Base-by-base conservation (phyloP, 2,888 invertebrate species). In the Phengaris alcon region DNA sequence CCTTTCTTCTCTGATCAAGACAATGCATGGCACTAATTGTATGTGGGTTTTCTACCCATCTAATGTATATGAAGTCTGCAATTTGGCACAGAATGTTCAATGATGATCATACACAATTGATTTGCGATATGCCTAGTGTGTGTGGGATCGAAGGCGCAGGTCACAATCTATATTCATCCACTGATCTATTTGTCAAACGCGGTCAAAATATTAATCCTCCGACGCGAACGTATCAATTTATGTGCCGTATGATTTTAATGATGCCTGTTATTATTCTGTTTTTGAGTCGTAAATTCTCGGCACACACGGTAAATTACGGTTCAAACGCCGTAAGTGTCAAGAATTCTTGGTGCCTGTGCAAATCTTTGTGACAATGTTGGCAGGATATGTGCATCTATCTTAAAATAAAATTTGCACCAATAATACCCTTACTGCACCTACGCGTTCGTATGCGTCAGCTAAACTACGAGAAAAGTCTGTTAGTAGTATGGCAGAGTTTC, bases 181-280 rank as follows among this genome's bases (percentile, higher is more conserved):
- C 35, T 54, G 72, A 72, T 72, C 12, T 72, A 52, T 12, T 22
- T 72, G 52, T 72, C 72, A 22, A 72, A 72, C 52, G 22, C 72
- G 72, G 72, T 13, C 72, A 72, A 51, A 51, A 22, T 72, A 15
- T 22, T 51, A 72, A 72, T 54, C 54, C 72, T 72, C 35, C 48
- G 48, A 68, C 52, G 22, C 70, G 59, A 64, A 22, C 4, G 72
- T 35, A 70, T 51, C 22, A 13, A 54, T 72, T 44, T 54, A 35
- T 54, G 13, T 35, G 7, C 13, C 68, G 64, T 22, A 22, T 35
- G 12, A 70, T 51, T 70, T 70, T 70, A 70, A 70, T 70, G 70
- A 70, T 51, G 10, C 15, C 48, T 51, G 35, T 52, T 70, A 22
- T 48, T 72, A 52, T 72, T 72, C 12, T 72, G 52, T 51, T 35